Base-by-base conservation (phyloP, 2,797 vertebrate species). In the Molossus molossus region DNA sequence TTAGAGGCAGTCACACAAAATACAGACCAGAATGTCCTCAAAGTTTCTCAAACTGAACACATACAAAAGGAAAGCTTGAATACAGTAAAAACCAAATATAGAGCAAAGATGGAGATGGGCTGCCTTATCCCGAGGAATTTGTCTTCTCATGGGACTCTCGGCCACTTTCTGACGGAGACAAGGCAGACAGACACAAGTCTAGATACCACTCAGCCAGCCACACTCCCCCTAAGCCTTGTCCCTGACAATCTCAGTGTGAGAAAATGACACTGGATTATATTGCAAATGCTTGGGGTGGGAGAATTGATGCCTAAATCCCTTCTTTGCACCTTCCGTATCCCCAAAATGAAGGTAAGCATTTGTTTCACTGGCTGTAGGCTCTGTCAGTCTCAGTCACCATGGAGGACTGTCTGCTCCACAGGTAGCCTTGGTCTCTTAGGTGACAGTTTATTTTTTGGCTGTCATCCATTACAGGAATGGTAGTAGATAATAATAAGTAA, bases 1-100 rank as follows among this genome's bases (percentile, higher is more conserved):
- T 92, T 94, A 80, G 60, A 92, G 45, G 3, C 17, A 60, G 48
- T 80, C 73, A 77, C 17, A 70, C 9, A 73, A 94, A 79, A 84
- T 45, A 50, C 33, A 87, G 57, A 82, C 21, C 75, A 93, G 7
- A 83, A 92, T 75, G 23, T 45, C 67, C 37, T 80, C 64, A 18
- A 83, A 62, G 18, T 33, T 80, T 87, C 75, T 70, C 48, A 85
- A 60, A 29, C 37, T 27, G 14, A 13, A 93, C 25, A 73, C 21
- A 87, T 37, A 57, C 21, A 50, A 40, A 88, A 91, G 73, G 7
- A 84, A 90, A 94, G 25, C 4, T 69, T 82, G 21, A 15, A n/a
- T 70, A 58, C 13, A 70, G 33, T 82, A 73, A 94, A 91, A 73
- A 17, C 8, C 40, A 93, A 77, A 25, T 29, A 40, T 23, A 80